phyloP scores from a whole-genome alignment of 2,797 vertebrate species.

The Buphagus erythrorhynchus region DNA sequence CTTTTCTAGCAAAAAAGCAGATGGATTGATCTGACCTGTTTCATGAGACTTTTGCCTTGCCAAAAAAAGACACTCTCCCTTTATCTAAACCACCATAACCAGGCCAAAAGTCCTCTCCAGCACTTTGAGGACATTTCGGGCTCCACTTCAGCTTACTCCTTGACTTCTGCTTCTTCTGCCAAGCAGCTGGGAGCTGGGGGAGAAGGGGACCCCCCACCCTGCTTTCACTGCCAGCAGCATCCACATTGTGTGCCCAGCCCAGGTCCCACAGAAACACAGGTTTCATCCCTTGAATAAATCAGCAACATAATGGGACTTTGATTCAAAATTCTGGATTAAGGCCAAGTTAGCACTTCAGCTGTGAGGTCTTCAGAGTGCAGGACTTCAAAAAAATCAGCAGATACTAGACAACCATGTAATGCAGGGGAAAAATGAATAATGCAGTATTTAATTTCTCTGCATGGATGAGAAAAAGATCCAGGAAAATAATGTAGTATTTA shows the following conservation, averaged over 20 bases:
- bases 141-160: neutral
- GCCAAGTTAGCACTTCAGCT: neutral
- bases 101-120: neutral
- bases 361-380: neutral
- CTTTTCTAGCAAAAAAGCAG: constrained; percentile 16
- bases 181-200: neutral
- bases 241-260: neutral
- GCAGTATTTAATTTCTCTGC: neutral
- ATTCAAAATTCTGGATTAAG: neutral
- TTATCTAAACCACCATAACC: neutral
- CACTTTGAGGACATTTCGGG: neutral
- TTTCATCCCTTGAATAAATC: neutral
- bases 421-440: neutral
- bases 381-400: neutral
- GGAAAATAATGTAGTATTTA: neutral
- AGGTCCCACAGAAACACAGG: neutral
- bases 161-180: neutral
- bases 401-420: neutral
- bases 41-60: neutral
- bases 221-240: fast-evolving
- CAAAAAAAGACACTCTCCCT: neutral
- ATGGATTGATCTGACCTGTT: neutral
- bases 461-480: neutral
- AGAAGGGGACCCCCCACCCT: neutral
- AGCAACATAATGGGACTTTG: neutral